Conservation (phyloP, 2,888 invertebrate genomes). For the Cantharis rufa region DNA sequence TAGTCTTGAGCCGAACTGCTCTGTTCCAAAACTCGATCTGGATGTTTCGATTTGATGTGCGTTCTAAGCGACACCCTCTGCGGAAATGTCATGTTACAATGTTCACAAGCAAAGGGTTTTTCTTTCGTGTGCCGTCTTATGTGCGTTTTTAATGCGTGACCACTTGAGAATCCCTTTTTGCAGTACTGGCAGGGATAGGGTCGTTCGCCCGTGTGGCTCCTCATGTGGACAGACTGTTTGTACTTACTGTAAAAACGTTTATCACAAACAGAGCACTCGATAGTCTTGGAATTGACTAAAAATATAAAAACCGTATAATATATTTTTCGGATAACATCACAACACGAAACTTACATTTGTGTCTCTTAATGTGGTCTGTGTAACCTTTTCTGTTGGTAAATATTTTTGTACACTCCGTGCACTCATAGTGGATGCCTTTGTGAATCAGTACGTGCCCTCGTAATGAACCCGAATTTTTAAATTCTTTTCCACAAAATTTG, state of each 20-base stretch:
- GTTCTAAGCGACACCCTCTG: slow-evolving; percentile 23
- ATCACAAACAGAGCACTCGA: slow-evolving; percentile 16
- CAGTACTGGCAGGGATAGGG: slow-evolving; percentile 22
- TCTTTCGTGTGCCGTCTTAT: slow-evolving; percentile 23
- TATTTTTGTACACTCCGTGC: neutral
- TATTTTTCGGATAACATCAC: neutral
- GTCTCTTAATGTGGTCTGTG: neutral
- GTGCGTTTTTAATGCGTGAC: slow-evolving; percentile 21
- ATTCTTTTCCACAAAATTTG: neutral
- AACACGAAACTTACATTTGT: neutral
- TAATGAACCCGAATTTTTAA: neutral
- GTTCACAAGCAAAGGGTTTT: slow-evolving; percentile 23
- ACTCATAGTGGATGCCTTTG: neutral
- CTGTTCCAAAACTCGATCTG: neutral
- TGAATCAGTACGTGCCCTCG: neutral
- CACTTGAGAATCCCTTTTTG: slow-evolving; percentile 21
- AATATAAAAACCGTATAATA: neutral
- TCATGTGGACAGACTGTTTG: slow-evolving; percentile 17
- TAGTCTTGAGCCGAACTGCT: neutral
- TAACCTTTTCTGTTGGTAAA: neutral
- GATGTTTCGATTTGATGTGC: slow-evolving; percentile 23
- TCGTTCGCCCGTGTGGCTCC: slow-evolving; percentile 22
- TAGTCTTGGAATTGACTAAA: slow-evolving; percentile 1
- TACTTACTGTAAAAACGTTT: slow-evolving; percentile 14
- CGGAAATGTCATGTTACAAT: slow-evolving; percentile 19